A percentile compares a stretch with the other conserved stretches of the same genome.
phyloP scores from a whole-genome alignment of 1,140 invertebrate genomes.

The Zaprionus capensis region DNA sequence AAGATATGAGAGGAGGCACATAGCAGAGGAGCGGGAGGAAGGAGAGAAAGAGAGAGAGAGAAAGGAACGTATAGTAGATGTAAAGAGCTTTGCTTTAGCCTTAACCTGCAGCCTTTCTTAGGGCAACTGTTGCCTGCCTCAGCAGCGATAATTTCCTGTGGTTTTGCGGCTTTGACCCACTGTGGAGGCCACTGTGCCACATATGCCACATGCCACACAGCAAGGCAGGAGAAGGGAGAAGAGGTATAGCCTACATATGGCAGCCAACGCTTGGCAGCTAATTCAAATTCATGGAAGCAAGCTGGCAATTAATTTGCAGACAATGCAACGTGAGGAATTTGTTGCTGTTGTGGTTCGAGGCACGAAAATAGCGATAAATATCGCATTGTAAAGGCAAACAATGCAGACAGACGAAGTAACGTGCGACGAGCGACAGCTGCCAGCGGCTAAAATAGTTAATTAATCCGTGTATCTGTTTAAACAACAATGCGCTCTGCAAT shows the following conservation, averaged over 20 bases:
- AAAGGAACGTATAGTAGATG: no score
- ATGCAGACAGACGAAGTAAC: not conserved
- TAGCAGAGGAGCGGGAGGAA: not conserved
- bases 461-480: constrained; percentile 64
- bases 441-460: constrained; percentile 68
- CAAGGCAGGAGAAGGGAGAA: not conserved
- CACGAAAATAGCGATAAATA: constrained; percentile 35
- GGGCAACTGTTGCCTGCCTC: not conserved
- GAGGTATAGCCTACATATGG: not conserved
- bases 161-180: not conserved
- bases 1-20: not conserved
- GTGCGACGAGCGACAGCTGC: not conserved
- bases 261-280: not conserved
- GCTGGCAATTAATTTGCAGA: constrained; percentile 26
- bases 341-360: constrained; percentile 12
- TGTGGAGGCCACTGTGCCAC: no score
- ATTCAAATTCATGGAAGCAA: not conserved
- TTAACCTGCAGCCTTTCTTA: not conserved
- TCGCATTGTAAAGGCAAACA: constrained; percentile 23
- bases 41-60: not conserved
- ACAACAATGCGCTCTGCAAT: constrained; percentile 44
- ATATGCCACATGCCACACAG: no score
- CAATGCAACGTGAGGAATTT: constrained; percentile 11
- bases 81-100: no score
- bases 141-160: not conserved